phyloP scores from a whole-genome alignment of 2,888 invertebrate species.

The Mantis religiosa region DNA sequence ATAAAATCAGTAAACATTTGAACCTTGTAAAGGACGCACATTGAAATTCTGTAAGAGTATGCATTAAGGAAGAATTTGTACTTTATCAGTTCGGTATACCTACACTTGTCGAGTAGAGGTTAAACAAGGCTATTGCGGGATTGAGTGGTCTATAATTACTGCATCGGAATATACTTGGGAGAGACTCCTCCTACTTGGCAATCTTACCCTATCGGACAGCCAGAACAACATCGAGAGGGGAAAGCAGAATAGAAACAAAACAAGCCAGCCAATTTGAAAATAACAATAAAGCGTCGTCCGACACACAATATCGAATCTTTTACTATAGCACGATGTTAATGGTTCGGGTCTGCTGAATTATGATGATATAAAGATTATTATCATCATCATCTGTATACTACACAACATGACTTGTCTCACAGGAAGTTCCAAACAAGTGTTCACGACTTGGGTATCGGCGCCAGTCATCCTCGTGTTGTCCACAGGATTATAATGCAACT shows the following conservation, averaged over 20 bases:
- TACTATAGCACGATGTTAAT: slow-evolving; percentile 3
- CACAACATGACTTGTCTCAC: not conserved
- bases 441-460: not conserved
- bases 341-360: not conserved
- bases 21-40: not conserved
- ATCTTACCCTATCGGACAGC: not conserved
- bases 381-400: not conserved
- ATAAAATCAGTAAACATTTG: not conserved
- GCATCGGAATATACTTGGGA: not conserved
- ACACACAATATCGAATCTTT: not conserved
- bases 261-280: slow-evolving; percentile 9
- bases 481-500: too few relatives aligned
- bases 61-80: not conserved
- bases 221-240: not conserved
- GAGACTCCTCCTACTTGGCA: not conserved
- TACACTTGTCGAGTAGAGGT: not conserved
- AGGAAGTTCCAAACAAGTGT: not conserved
- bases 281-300: not conserved
- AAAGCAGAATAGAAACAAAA: not conserved
- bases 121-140: not conserved
- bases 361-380: slow-evolving; percentile 5
- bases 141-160: not conserved
- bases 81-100: not conserved
- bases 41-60: not conserved
- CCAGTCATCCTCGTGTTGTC: not conserved